Base-by-base conservation (phyloP, 2,797 vertebrate species). In the Pipistrellus pipistrellus region DNA sequence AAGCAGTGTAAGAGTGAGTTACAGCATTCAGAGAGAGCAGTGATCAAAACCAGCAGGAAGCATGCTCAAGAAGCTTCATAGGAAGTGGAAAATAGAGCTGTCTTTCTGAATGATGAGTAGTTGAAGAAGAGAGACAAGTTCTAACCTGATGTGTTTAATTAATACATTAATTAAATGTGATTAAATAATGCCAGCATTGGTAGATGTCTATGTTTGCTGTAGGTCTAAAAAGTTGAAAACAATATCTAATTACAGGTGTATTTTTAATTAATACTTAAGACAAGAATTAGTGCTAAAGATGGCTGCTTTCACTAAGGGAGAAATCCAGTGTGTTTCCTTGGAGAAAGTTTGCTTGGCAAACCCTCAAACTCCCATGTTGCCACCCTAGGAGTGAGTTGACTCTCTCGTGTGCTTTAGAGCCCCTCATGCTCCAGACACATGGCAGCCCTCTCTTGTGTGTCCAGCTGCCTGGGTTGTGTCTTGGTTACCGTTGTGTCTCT, bases 221-320 rank as follows among this genome's bases (percentile, higher is more conserved):
- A 91, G 55, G 23, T 76, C 30, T 69, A 53, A 77, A 82, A 88
- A 51, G 14, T 15, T 73, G 7, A 93, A 80, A 91, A 64, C 38
- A 32, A 81, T 91, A 44, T n/a, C 27, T 57, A n/a, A 38, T 73
- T 64, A 78, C 0, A 81, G 17, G n/a, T 75, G 18, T 46, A 15
- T 46, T 96, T 89, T 91, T 69, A 2, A 89, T 68, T 62, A 90
- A 88, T 77, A 77, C 32, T 92, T 51, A 44, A 44, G 44, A 44
- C 1, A 75, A 90, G 11, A 71, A 85, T 81, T 71, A 80, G 8
- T 4, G 83, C 20, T 9, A 48, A 71, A 94, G n/a, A 48, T 88
- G 8, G 2, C 57, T 75, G 35, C 59, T 27, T 18, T 53, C 46
- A 57, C 71, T 53, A 73, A 71, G 44, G 82, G 18, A 82, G 48